Evolutionary conservation across 2,888 invertebrate genomes (phyloP), one percentile per base, ranked within the genome.

Genomic region (Chesias legatella): DNA sequence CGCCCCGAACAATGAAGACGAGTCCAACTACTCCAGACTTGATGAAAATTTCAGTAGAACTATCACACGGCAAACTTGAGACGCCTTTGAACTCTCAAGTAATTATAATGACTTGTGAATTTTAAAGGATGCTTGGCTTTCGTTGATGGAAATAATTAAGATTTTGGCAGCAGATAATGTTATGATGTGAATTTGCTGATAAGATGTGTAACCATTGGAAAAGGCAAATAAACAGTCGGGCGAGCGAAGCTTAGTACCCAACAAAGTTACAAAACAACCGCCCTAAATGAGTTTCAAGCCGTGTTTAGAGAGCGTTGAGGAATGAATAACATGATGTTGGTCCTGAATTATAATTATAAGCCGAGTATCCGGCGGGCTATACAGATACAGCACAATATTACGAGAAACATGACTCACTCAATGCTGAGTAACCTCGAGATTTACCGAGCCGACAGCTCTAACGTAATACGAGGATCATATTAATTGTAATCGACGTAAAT

Each of bases 1-100:
- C 65, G 63, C 60, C 68, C 66, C 58, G 58, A 63, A 79, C 74
- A 76, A 78, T 72, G 71, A 68, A 66, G 62, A 64, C 54, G 51
- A 51, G 60, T 56, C 52, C 56, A 63, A 68, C 70, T 66, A 68
- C 71, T 73, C 58, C 53, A 70, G 65, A 64, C 63, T 58, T 67
- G 63, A 74, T 74, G 71, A 72, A 72, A 73, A 55, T 72, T 73
- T 71, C 53, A 66, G 61, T 49, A 44, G 20, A 45, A 41, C 43
- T 42, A 37, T 33, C 57, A 53, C 43, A 38, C 23, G 43, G 49
- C 50, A 48, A 55, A 48, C 48, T 48, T 43, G 43, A 48, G 41
- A 43, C 35, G 48, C 41, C 50, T 55, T 63, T 53, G 50, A 48
- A 50, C 47, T 51, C 60, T 48, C 31, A 9, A 33, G 47, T 58